Conservation (phyloP, 2,113 vertebrate genomes). For the Nerophis lumbriciformis region DNA sequence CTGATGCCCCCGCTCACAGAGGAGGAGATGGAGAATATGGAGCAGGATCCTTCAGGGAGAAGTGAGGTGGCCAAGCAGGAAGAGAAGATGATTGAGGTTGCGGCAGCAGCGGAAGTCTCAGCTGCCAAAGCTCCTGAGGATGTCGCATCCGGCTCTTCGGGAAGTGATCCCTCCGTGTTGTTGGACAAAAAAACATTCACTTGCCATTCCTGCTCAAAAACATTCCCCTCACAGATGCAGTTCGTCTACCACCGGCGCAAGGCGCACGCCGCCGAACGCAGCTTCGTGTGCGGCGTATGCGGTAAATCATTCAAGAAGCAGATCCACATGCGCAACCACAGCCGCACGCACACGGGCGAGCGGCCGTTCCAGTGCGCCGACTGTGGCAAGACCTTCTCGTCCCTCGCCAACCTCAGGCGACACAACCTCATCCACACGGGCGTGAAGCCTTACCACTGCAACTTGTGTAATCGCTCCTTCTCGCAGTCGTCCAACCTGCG, state of each 20-base stretch:
- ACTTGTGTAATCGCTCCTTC: conserved; percentile 81
- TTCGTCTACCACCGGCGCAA: conserved; percentile 76
- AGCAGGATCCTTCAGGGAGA: conserved; percentile 15
- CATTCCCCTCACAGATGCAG: conserved; percentile 72
- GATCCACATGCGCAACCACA: conserved; percentile 83
- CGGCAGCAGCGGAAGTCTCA: not conserved
- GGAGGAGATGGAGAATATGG: conserved; percentile 43
- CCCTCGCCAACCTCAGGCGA: conserved; percentile 80
- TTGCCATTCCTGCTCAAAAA: conserved; percentile 76
- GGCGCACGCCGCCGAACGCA: conserved; percentile 72
- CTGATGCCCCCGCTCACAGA: conserved; percentile 44
- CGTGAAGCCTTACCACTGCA: conserved; percentile 80
- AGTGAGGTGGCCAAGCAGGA: conserved; percentile 19
- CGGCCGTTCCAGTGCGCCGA: conserved; percentile 83
- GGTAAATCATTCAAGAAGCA: conserved; percentile 84
- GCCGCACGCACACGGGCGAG: conserved; percentile 85
- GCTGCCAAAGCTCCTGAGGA: not conserved
- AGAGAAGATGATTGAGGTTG: conserved; percentile 6
- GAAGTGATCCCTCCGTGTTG: conserved; percentile 30
- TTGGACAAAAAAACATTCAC: conserved; percentile 51
- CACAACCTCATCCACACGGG: conserved; percentile 85
- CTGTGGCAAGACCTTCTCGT: conserved; percentile 84
- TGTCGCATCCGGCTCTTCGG: not conserved
- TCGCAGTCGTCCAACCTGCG: conserved; percentile 86
- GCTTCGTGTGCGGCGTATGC: conserved; percentile 78